Evolutionary conservation across 2,797 vertebrate species (phyloP), one percentile per base, ranked within the genome.

Genomic region (Nannoperca australis): DNA sequence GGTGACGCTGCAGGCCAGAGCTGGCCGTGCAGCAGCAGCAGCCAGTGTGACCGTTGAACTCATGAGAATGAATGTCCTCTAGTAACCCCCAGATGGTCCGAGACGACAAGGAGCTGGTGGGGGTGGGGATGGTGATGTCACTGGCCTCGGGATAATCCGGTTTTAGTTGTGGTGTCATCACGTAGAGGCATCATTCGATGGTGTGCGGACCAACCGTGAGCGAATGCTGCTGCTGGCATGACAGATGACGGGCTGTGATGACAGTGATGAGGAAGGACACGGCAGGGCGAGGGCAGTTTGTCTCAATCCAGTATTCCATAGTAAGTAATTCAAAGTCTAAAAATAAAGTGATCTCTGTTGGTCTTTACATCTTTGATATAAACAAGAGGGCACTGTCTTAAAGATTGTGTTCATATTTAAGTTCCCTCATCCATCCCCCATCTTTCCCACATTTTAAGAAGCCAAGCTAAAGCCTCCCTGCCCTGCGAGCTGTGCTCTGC

Each of bases 81-180:
- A 96, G 95, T 96, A 96, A 98, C 95, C 95, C 84, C 84, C 66
- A 71, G 81, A 86, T 86, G 91, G 89, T 86, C 88, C 75, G 83
- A 86, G 79, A 56, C 1, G 36, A 73, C 32, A 15, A 24, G 66
- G 75, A 73, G 78, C 36, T 3, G 44, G 47, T 11, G 38, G 10
- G 54, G 56, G n/a, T 14, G 75, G 72, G 72, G 76, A 32, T 10
- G 50, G 60, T 91, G 92, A 87, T 86, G 91, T 88, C 89, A 91
- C 66, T 47, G 2, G 49, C 81, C 81, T 79, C 1, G 68, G 83
- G 84, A 81, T 95, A 95, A 95, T 94, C 93, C 65, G 83, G 73
- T 91, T 92, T 90, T 93, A 91, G 75, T 90, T 69, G 77, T 88
- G 87, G 84, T 82, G 91, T 92, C 86, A 93, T 94, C 90, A 93